Evolutionary conservation across 2,113 vertebrate species (phyloP), one percentile per base, ranked within the genome.

Genomic region (Neodon shergylaensis): DNA sequence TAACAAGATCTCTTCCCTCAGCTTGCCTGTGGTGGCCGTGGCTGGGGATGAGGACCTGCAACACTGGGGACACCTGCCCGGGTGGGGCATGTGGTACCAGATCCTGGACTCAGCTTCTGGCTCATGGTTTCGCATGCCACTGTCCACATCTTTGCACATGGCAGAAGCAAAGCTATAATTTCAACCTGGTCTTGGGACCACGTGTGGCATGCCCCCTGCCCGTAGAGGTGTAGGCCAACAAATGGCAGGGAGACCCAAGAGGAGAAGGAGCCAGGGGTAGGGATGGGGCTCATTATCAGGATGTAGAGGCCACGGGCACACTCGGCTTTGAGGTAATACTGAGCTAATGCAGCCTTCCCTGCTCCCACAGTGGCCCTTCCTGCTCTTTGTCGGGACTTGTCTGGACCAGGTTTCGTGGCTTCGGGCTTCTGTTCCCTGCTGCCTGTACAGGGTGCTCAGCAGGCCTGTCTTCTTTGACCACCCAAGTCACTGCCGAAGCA

Each of bases 171-270:
- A 84, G 82, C 77, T 83, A 39, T 76, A 36, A 44, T 63, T 39
- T 24, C 16, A 8, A 47, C 16, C 28, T 9, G 0, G 10, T 5
- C 86, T 49, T 12, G 3, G 78, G 24, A 52, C 26, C 3, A 3
- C 2, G 3, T 11, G 2, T 66, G 0, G 0, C 1, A 19, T 5
- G 24, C 31, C 14, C n/a, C 66, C 49, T 82, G 81, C 5, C 73
- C 81, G 17, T 4, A 3, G 12, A 42, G 16, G 28, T 52, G 6
- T n/a, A 3, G n/a, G 49, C 36, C 10, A 9, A 26, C 14, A 61
- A 22, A 84, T 58, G 49, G 21, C 13, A 17, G 47, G 31, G 61
- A 49, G 11, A 7, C 12, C 7, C 0, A 12, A 49, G 47, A 68
- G 31, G 39, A 5, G 39, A 65, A 33, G 61, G 28, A 87, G 84